Percentiles rank a stretch among this genome's conserved stretches.
Conservation (phyloP, 2,797 vertebrate species). For the Melanotaenia parkinsoni region DNA sequence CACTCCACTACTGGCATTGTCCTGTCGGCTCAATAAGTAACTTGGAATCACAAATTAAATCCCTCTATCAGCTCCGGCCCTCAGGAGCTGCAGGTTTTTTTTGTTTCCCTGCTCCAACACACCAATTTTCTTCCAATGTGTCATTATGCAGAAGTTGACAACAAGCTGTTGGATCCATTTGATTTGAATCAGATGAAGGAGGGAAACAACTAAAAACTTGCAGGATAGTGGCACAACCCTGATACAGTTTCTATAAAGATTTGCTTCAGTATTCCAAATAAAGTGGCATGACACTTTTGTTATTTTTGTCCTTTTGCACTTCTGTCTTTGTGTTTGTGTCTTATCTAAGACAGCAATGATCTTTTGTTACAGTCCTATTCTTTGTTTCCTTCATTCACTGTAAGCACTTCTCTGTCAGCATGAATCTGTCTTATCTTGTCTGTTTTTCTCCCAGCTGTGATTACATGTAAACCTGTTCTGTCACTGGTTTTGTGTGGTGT, state of each 20-base stretch:
- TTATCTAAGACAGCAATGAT: constrained; percentile 44
- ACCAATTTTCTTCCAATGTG: too few species aligned
- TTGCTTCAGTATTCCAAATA: constrained; percentile 15
- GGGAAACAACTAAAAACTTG: too few species aligned
- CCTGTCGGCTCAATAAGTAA: constrained; percentile 23
- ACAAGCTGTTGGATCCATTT: too few species aligned
- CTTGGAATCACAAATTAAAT: constrained; percentile 15
- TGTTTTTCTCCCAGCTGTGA: constrained; percentile 76
- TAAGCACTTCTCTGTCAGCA: constrained; percentile 84
- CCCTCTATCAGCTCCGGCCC: constrained; percentile 5
- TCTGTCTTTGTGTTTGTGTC: constrained; percentile 73
- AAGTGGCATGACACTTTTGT: constrained; percentile 63
- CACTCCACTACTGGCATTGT: constrained; percentile 18
- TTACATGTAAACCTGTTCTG: constrained; percentile 83
- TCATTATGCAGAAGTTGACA: too few species aligned
- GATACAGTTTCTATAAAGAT: background rate
- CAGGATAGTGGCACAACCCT: too few species aligned
- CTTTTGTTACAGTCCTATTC: constrained; percentile 60
- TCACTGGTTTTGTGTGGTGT: constrained; percentile 33
- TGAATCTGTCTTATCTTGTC: constrained; percentile 72
- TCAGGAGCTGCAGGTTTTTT: too few species aligned
- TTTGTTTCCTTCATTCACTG: constrained; percentile 75
- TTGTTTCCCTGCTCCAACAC: too few species aligned
- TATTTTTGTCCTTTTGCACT: constrained; percentile 57
- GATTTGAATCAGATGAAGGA: too few species aligned